These are phyloP conservation scores for Chymomyza procnemis DNA, from an alignment of 2,888 invertebrate species.

Conservation along the genomic window DNA sequence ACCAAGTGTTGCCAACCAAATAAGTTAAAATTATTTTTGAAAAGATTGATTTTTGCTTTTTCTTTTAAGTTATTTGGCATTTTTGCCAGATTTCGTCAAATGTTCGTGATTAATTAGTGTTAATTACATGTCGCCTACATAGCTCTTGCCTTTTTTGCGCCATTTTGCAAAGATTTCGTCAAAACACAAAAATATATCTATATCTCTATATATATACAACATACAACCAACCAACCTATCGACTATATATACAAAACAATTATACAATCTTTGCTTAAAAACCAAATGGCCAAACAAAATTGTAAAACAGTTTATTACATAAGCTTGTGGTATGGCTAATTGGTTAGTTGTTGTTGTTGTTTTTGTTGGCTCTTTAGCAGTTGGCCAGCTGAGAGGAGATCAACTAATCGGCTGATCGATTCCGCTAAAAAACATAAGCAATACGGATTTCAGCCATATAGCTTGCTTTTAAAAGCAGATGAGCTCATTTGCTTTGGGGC, in stretches of 20 bases:
- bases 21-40: neutral
- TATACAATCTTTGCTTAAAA: conserved; percentile 45
- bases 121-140: conserved; percentile 65
- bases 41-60: conserved; percentile 30
- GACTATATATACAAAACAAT: conserved; percentile 5
- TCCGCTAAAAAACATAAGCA: neutral
- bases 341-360: conserved; percentile 9
- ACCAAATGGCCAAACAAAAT: conserved; percentile 24
- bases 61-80: conserved; percentile 1
- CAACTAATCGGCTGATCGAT: neutral
- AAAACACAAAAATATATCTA: conserved; percentile 13
- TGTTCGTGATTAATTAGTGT: conserved; percentile 70
- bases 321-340: conserved; percentile 44
- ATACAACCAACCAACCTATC: too few relatives aligned
- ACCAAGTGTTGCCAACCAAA: neutral
- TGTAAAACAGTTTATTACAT: conserved; percentile 55
- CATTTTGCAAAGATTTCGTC: conserved; percentile 48
- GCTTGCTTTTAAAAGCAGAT: conserved; percentile 27
- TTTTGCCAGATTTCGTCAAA: conserved; percentile 50
- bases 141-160: conserved; percentile 3
- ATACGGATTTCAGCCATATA: neutral
- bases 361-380: conserved; percentile 5
- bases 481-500: conserved; percentile 60
- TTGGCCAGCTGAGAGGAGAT: neutral
- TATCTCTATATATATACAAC: neutral